A percentile compares a stretch with the other conserved stretches of the same genome.
phyloP scores from a whole-genome alignment of 2,113 vertebrate genomes.

The Picathartes gymnocephalus region DNA sequence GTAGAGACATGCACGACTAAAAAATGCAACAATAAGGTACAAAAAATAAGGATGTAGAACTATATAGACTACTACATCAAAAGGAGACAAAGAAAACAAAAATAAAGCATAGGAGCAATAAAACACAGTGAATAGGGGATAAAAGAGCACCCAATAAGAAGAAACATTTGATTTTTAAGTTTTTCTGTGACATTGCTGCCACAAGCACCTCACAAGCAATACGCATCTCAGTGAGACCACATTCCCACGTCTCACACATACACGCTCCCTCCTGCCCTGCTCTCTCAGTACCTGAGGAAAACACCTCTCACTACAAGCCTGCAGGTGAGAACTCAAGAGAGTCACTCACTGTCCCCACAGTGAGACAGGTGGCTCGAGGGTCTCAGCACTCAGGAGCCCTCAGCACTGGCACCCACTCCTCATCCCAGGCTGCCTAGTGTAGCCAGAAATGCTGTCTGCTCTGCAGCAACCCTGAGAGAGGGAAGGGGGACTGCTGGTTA shows the following conservation, averaged over 20 bases:
- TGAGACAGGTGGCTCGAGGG: rapidly evolving
- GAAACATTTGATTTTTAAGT: neutral
- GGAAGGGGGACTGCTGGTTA: neutral
- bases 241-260: rapidly evolving
- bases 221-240: neutral
- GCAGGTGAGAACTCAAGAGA: neutral
- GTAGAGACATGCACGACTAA: neutral
- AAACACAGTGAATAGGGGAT: neutral
- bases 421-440: neutral
- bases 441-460: rapidly evolving
- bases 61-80: neutral
- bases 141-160: neutral
- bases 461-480: neutral
- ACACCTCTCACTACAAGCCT: neutral
- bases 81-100: neutral
- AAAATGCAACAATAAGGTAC: neutral
- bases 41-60: neutral
- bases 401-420: neutral
- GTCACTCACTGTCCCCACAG: neutral
- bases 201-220: neutral
- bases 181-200: neutral
- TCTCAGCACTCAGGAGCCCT: neutral
- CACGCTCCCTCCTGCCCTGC: neutral
- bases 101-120: neutral
- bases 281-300: neutral